phyloP scores from a whole-genome alignment of 1,140 invertebrate genomes.

The Drosophila lini region DNA sequence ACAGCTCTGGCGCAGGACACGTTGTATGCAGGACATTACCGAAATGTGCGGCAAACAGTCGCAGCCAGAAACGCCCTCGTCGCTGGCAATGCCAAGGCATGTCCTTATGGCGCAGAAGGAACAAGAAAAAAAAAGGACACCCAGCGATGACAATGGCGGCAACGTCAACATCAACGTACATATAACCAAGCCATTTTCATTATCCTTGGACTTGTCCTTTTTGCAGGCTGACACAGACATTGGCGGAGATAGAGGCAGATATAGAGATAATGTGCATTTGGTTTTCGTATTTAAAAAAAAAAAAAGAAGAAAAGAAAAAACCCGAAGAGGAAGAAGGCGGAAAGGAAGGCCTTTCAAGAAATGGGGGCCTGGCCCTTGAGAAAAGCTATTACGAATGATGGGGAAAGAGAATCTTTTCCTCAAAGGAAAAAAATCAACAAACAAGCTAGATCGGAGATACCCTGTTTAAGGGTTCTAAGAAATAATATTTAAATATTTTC shows the following conservation, averaged over 20 bases:
- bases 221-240: slow-evolving; percentile 47
- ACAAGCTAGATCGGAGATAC: slow-evolving; percentile 4
- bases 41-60: slow-evolving; percentile 59
- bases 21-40: slow-evolving; percentile 42
- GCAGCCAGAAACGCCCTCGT: slow-evolving; percentile 39
- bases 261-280: slow-evolving; percentile 61
- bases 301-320: slow-evolving; percentile 24
- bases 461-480: not conserved
- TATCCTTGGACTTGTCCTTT: slow-evolving; percentile 72
- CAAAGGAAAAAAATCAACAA: not conserved
- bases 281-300: slow-evolving; percentile 69
- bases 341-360: slow-evolving; percentile 38
- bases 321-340: not conserved
- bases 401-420: not conserved
- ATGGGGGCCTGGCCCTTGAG: slow-evolving; percentile 15
- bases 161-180: slow-evolving; percentile 44
- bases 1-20: not conserved
- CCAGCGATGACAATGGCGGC: slow-evolving; percentile 49
- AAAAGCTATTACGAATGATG: slow-evolving; percentile 10
- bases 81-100: slow-evolving; percentile 24
- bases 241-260: slow-evolving; percentile 35
- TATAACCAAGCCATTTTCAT: slow-evolving; percentile 64
- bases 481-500: not conserved
- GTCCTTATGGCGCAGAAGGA: slow-evolving; percentile 29
- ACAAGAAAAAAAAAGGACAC: slow-evolving; percentile 20